Conservation (phyloP, 2,113 vertebrate genomes). For the Sitta europaea region DNA sequence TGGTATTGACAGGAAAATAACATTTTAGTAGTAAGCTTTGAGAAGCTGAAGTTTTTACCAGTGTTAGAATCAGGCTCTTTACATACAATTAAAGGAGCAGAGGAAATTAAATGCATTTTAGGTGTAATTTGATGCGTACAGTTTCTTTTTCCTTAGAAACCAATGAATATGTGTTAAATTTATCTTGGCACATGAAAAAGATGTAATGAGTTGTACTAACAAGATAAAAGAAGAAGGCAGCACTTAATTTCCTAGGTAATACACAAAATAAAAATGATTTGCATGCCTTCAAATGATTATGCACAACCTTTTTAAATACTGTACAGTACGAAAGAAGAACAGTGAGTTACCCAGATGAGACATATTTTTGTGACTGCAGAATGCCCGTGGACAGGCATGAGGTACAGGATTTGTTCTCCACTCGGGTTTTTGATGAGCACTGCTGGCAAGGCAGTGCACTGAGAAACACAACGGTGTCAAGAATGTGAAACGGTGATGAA, state of each 20-base stretch:
- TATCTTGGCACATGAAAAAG: slow-evolving; percentile 63
- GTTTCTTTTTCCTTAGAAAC: slow-evolving; percentile 42
- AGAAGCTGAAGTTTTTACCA: neutral
- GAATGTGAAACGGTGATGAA: neutral
- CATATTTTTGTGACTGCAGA: neutral
- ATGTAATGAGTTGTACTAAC: slow-evolving; percentile 67
- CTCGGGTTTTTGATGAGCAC: neutral
- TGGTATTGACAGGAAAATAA: neutral
- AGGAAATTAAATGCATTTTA: slow-evolving; percentile 50
- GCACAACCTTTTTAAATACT: neutral
- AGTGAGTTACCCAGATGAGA: neutral
- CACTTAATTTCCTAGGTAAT: slow-evolving; percentile 67
- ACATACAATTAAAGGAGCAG: neutral
- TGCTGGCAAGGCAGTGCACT: neutral
- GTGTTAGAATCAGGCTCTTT: neutral
- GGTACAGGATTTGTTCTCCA: neutral
- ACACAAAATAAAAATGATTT: slow-evolving; percentile 69
- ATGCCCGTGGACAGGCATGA: neutral
- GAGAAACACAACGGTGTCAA: neutral
- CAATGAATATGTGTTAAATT: slow-evolving; percentile 60
- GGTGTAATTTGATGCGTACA: slow-evolving; percentile 50
- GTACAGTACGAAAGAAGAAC: neutral
- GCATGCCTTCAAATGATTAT: slow-evolving; percentile 48
- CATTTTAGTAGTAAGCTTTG: neutral
- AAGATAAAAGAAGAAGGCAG: slow-evolving; percentile 66